phyloP scores from a whole-genome alignment of 2,113 vertebrate species.

The Puntigrus tetrazona region DNA sequence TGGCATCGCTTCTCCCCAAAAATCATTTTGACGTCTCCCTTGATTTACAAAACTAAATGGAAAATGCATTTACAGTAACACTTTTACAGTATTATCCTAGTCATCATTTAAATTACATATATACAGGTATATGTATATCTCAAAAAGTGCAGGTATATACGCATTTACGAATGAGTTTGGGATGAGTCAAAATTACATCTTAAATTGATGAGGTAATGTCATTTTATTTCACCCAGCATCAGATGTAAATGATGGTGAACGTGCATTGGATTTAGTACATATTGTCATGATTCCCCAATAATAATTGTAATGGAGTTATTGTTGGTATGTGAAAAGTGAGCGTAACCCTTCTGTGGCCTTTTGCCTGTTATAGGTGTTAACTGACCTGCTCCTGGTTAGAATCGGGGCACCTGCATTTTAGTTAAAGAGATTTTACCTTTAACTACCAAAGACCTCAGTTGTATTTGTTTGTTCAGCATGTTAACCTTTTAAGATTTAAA shows the following conservation, averaged over 20 bases:
- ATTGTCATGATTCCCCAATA: neutral
- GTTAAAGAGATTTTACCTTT: neutral
- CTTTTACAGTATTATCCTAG: neutral
- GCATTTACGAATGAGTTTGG: too few species aligned
- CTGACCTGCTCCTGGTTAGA: neutral
- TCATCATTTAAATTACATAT: too few species aligned
- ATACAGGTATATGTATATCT: too few species aligned
- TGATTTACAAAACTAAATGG: neutral
- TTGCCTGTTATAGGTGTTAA: conserved; percentile 7
- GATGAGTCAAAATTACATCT: neutral
- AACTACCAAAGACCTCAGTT: conserved; percentile 21
- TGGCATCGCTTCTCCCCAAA: neutral
- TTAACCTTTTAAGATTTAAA: neutral
- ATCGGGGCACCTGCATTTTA: neutral
- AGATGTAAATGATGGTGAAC: neutral
- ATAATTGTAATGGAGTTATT: neutral
- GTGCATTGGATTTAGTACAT: neutral
- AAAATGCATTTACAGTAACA: neutral
- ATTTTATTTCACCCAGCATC: neutral
- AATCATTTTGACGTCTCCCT: neutral
- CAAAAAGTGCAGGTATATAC: too few species aligned
- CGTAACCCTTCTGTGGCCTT: neutral
- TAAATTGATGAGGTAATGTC: neutral
- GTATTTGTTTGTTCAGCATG: neutral
- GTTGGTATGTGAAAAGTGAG: neutral